Evolutionary conservation across 2,797 vertebrate genomes (phyloP).

Genomic region (Lacerta agilis): DNA sequence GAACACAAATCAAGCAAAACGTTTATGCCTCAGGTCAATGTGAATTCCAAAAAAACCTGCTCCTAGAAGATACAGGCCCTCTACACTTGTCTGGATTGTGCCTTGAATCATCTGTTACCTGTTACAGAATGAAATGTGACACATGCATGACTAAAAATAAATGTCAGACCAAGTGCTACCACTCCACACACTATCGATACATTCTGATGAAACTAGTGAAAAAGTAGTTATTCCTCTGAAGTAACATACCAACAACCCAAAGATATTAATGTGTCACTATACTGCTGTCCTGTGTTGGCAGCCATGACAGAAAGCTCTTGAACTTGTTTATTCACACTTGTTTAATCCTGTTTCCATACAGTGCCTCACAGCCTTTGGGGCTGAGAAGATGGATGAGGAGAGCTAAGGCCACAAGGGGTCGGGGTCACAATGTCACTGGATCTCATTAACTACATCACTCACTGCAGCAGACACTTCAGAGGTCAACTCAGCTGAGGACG

Average conservation of each 20-base stretch:
- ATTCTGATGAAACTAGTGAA: conserved; percentile 1
- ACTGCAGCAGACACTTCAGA: conserved; percentile 73
- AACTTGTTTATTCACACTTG: conserved; percentile 85
- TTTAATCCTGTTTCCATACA: conserved; percentile 83
- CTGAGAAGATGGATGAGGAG: conserved; percentile 81
- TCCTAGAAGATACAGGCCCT: neutral
- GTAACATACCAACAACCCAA: conserved; percentile 62
- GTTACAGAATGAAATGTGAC: conserved; percentile 49
- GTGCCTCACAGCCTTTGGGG: conserved; percentile 74
- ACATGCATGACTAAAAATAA: conserved; percentile 62
- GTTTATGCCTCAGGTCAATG: neutral
- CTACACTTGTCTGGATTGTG: neutral
- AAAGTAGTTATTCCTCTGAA: conserved; percentile 73
- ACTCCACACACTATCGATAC: conserved; percentile 34
- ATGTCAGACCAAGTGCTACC: conserved; percentile 30
- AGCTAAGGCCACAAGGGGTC: conserved; percentile 73
- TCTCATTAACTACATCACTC: conserved; percentile 85
- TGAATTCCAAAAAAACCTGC: neutral
- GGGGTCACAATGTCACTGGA: conserved; percentile 80
- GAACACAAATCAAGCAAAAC: neutral
- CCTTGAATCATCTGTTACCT: conserved; percentile 56
- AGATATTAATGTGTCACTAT: conserved; percentile 77
- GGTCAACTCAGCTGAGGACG: conserved; percentile 71
- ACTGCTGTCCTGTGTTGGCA: conserved; percentile 69
- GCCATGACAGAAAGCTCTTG: conserved; percentile 78